Evolutionary conservation across 2,113 vertebrate genomes (phyloP).

Genomic region (Xiphias gladius): DNA sequence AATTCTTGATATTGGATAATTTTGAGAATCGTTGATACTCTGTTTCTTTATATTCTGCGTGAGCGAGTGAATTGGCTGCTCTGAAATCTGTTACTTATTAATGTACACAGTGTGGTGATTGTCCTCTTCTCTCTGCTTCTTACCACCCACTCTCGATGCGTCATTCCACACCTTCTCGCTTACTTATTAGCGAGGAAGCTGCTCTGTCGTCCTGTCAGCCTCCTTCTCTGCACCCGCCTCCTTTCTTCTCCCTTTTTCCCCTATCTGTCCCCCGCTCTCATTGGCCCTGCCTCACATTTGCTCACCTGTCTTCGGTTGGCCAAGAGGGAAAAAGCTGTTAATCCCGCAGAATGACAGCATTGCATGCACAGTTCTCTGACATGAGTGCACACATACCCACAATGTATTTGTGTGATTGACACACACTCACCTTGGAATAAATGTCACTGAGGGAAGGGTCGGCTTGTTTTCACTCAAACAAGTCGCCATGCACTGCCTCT

Average conservation of each 20-base stretch:
- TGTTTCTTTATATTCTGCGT: constrained; percentile 20
- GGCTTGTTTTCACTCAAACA: constrained; percentile 54
- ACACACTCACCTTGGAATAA: constrained; percentile 36
- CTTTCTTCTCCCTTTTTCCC: neutral
- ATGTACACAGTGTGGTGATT: constrained; percentile 41
- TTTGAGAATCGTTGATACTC: constrained; percentile 1
- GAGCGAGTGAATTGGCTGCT: neutral
- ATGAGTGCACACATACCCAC: constrained; percentile 37
- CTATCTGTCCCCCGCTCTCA: constrained; percentile 4
- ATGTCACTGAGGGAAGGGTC: constrained; percentile 50
- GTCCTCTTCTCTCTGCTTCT: constrained; percentile 14
- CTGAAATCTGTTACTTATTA: constrained; percentile 45
- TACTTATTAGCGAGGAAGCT: constrained; percentile 40
- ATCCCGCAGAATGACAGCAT: constrained; percentile 69
- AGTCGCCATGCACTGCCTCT: constrained; percentile 41
- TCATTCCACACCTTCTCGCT: constrained; percentile 62
- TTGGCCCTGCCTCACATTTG: constrained; percentile 8
- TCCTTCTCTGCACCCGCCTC: neutral
- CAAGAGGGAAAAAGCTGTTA: constrained; percentile 68
- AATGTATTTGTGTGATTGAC: constrained; percentile 31
- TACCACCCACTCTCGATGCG: constrained; percentile 18
- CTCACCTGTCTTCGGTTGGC: constrained; percentile 59
- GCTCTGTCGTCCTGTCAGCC: constrained; percentile 7
- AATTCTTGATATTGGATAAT: constrained; percentile 4
- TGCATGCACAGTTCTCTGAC: constrained; percentile 48